Evolutionary conservation across 1,140 invertebrate genomes (phyloP), one percentile per base, ranked within the genome.

Genomic region (Drosophila paulistorum): DNA sequence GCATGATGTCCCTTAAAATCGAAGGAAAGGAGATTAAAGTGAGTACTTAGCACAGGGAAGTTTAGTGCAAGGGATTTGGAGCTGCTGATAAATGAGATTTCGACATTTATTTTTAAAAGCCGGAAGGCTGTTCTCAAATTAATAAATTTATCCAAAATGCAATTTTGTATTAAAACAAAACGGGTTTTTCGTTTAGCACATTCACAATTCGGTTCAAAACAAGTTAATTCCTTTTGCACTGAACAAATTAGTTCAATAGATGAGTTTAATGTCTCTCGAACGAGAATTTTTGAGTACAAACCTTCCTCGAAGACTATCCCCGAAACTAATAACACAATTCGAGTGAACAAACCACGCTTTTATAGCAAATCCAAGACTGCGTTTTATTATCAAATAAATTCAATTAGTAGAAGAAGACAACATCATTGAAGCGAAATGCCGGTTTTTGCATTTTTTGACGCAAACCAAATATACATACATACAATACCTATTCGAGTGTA

Each of bases 351-450:
- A 23, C 45, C 65, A 39, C 1, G 67, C 65, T 80, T 80, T 65
- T 80, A 80, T 75, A 80, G 64, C 37, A 51, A 30, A 59, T 51
- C 20, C 10, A 20, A 67, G 51, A 64, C 35, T 37, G 42, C 39
- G 65, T 69, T 79, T 58, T 58, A 35, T 58, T n/a, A 68, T 74
- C 71, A 74, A 67, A 74, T 71, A 71, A 77, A 74, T 77, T 68
- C 7, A 70, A 77, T 79, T 74, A 79, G 74, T 74, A 62, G 42
- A 70, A 14, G 48, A 66, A 68, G 54, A 71, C 59, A 20, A 60
- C 33, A 20, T 11, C 3, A n/a, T 39, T 41, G 58, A 41, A 11
- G 13, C 35, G 20, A 39, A 39, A 60, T 39, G 33, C 35, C 33
- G 33, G 37, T 60, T 39, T 13, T 20, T 60, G 58, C 33, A 39